Evolutionary conservation across 2,888 invertebrate genomes (phyloP), one percentile per base, ranked within the genome.

Genomic region (Cepaea hortensis): DNA sequence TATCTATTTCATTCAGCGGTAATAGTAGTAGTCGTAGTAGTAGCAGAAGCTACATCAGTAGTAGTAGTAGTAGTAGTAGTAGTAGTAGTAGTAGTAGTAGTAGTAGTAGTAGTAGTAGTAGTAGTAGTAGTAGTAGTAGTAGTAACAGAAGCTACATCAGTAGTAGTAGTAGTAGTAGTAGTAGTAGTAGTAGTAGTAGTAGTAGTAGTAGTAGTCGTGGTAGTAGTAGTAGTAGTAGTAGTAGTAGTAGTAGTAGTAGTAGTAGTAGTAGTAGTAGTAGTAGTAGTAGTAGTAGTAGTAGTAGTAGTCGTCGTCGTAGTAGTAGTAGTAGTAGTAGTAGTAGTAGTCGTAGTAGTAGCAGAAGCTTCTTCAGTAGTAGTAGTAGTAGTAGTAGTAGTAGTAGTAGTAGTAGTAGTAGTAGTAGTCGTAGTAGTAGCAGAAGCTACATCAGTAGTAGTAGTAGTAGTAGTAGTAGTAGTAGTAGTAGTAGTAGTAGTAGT

Each of bases 361-460:
- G n/a, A n/a, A n/a, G n/a, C n/a, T n/a, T n/a, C n/a, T n/a, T n/a
- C n/a, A n/a, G 68, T 68, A 68, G 68, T 68, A 68, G 68, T 68
- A 68, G 68, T 68, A n/a, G 68, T 68, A n/a, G 15, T 68, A 68
- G 68, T 68, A 68, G 68, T 68, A 68, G 68, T 68, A 68, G 68
- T 68, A 68, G n/a, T 68, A 68, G 68, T 68, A n/a, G 68, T 68
- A n/a, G 68, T 68, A n/a, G 68, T 68, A 68, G 68, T 68, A 68
- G 68, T 68, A 68, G n/a, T 68, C 4, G 68, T 68, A 68, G 68
- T 68, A 68, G 68, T 68, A 68, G 68, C 13, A n/a, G 68, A 7
- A n/a, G 68, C 13, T 4, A 4, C 13, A n/a, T 5, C 13, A n/a
- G 68, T 68, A 68, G 68, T 68, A 68, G 15, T 68, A 68, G 68